Evolutionary conservation across 1,140 invertebrate genomes (phyloP).

Genomic region (Lordiphosa clarofinis): DNA sequence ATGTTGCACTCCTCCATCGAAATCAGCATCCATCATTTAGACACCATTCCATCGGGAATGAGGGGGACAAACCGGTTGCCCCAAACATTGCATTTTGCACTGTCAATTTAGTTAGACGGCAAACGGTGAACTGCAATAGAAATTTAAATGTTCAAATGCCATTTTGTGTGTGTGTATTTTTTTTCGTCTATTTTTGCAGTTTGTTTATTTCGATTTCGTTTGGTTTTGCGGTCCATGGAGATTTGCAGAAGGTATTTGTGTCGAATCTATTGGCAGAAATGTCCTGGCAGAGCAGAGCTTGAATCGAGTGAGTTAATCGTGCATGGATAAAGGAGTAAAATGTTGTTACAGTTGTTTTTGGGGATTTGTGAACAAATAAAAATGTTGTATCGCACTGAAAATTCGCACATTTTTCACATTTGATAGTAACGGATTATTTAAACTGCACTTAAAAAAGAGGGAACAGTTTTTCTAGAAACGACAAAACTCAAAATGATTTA

Average conservation of each 20-base stretch:
- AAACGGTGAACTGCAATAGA: constrained; percentile 7
- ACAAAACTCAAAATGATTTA: too few relatives aligned
- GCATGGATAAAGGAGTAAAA: constrained; percentile 1
- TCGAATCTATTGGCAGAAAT: constrained; percentile 16
- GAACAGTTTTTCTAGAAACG: too few relatives aligned
- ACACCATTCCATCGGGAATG: background rate
- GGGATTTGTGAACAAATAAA: too few relatives aligned
- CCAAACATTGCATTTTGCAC: constrained; percentile 31
- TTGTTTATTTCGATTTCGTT: constrained; percentile 15
- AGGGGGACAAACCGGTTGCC: background rate
- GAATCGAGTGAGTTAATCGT: constrained; percentile 8
- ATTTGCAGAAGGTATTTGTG: constrained; percentile 14
- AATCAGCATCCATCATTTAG: constrained; percentile 3
- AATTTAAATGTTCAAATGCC: constrained; percentile 14
- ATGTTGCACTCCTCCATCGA: too few relatives aligned
- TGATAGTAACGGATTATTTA: too few relatives aligned
- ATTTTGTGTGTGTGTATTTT: background rate
- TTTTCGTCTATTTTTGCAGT: background rate
- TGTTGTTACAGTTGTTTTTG: background rate
- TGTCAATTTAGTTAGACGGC: constrained; percentile 12
- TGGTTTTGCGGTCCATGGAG: constrained; percentile 12
- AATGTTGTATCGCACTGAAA: too few relatives aligned
- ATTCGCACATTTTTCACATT: too few relatives aligned
- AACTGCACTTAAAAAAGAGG: too few relatives aligned
- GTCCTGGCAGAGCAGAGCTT: background rate